Percentiles rank a stretch among this genome's conserved stretches.
phyloP scores from a whole-genome alignment of 2,797 vertebrate species.

The Sphaeramia orbicularis region DNA sequence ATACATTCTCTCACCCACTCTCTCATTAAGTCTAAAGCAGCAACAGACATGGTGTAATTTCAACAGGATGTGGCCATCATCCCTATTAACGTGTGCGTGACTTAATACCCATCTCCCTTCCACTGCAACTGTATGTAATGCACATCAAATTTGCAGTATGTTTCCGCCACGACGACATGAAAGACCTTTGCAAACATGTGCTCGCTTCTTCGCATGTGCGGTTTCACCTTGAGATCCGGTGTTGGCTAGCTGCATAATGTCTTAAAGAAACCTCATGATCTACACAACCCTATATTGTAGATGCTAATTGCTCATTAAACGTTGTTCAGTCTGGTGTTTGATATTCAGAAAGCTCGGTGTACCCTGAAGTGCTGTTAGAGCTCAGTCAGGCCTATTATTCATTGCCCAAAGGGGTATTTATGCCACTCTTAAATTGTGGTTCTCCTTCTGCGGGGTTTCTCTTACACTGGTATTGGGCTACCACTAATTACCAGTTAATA shows the following conservation, averaged over 20 bases:
- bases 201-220: conserved; percentile 52
- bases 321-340: conserved; percentile 67
- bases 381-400: conserved; percentile 71
- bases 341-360: conserved; percentile 66
- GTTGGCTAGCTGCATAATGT: conserved; percentile 58
- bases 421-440: conserved; percentile 73
- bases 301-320: conserved; percentile 78
- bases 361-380: conserved; percentile 68
- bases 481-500: conserved; percentile 83
- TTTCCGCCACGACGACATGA: conserved; percentile 67
- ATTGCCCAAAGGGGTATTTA: conserved; percentile 76
- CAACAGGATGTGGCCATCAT: conserved; percentile 78
- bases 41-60: conserved; percentile 78
- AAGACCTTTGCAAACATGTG: conserved; percentile 60
- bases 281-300: conserved; percentile 54
- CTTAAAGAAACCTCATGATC: conserved; percentile 54
- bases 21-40: conserved; percentile 77
- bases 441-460: conserved; percentile 74
- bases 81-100: conserved; percentile 73
- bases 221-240: conserved; percentile 69
- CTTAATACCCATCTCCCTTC: conserved; percentile 73
- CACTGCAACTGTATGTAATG: conserved; percentile 63
- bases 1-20: conserved; percentile 57
- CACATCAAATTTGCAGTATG: conserved; percentile 62
- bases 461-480: conserved; percentile 81